phyloP scores from a whole-genome alignment of 2,888 invertebrate genomes.

The Frankliniella fusca region DNA sequence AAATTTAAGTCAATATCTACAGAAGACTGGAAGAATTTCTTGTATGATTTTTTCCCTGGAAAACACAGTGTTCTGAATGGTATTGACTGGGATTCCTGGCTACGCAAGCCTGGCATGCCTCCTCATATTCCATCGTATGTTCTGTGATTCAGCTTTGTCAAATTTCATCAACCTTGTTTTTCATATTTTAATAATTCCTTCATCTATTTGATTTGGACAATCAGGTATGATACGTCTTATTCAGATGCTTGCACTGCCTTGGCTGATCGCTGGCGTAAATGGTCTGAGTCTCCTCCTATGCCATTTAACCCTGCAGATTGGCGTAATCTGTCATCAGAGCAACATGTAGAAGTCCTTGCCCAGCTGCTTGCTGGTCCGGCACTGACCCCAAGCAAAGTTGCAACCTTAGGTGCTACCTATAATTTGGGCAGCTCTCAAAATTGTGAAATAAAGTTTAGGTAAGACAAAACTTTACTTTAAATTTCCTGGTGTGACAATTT shows the following conservation, averaged over 20 bases:
- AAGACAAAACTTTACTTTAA: constrained; percentile 26
- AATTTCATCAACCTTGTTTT: constrained; percentile 23
- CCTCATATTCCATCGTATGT: constrained; percentile 73
- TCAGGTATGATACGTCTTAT: constrained; percentile 64
- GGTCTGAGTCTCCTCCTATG: constrained; percentile 47
- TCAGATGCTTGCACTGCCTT: constrained; percentile 59
- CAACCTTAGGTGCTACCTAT: constrained; percentile 61
- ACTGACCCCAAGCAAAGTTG: constrained; percentile 55
- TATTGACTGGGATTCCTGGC: constrained; percentile 84
- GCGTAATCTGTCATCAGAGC: constrained; percentile 56
- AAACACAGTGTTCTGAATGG: constrained; percentile 51
- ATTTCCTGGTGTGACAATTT: neutral
- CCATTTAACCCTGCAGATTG: constrained; percentile 55
- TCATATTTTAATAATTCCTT: neutral
- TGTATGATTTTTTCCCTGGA: constrained; percentile 66
- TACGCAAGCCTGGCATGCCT: constrained; percentile 81
- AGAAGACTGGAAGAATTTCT: constrained; percentile 68
- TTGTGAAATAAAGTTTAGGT: constrained; percentile 66
- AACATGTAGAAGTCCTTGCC: constrained; percentile 65
- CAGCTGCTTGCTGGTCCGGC: constrained; percentile 58
- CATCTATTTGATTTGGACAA: no score
- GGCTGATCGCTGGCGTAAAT: constrained; percentile 54
- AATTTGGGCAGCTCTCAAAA: constrained; percentile 63
- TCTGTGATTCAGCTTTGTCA: neutral
- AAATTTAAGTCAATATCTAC: constrained; percentile 79